A percentile compares a stretch with the other conserved stretches of the same genome.
These are phyloP conservation scores for Colinus virginianus DNA, from an alignment of 2,113 vertebrate species.

Conservation along the genomic window DNA sequence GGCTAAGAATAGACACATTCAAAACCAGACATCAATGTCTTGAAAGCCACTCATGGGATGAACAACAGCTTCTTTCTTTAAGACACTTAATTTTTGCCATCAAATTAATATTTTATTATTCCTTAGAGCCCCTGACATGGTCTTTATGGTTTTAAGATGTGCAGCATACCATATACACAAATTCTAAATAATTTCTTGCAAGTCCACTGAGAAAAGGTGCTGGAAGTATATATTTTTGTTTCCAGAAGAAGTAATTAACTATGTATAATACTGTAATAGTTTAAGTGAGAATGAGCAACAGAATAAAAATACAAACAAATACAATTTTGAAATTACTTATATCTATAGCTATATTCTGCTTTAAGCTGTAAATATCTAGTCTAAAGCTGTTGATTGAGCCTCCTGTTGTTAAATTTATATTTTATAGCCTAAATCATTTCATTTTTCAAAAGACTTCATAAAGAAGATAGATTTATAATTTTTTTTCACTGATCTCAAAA, in stretches of 20 bases:
- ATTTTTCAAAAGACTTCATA: conserved; percentile 71
- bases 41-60: conserved; percentile 81
- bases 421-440: conserved; percentile 61
- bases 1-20: conserved; percentile 79
- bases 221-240: conserved; percentile 80
- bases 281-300: conserved; percentile 39
- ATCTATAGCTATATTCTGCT: conserved; percentile 5
- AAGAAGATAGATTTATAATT: conserved; percentile 69
- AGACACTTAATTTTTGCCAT: conserved; percentile 87
- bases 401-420: conserved; percentile 62
- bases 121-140: conserved; percentile 80
- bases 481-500: conserved; percentile 76
- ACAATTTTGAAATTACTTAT: neutral
- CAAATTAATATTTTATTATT: conserved; percentile 90
- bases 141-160: conserved; percentile 83
- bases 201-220: conserved; percentile 64
- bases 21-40: conserved; percentile 78
- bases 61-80: conserved; percentile 83
- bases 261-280: conserved; percentile 12
- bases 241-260: conserved; percentile 71
- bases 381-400: conserved; percentile 65
- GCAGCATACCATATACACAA: conserved; percentile 74
- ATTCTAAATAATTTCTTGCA: conserved; percentile 77
- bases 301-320: conserved; percentile 56
- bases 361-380: conserved; percentile 38